Evolutionary conservation across 2,797 vertebrate species (phyloP).

Genomic region (Sebastes diploproa): DNA sequence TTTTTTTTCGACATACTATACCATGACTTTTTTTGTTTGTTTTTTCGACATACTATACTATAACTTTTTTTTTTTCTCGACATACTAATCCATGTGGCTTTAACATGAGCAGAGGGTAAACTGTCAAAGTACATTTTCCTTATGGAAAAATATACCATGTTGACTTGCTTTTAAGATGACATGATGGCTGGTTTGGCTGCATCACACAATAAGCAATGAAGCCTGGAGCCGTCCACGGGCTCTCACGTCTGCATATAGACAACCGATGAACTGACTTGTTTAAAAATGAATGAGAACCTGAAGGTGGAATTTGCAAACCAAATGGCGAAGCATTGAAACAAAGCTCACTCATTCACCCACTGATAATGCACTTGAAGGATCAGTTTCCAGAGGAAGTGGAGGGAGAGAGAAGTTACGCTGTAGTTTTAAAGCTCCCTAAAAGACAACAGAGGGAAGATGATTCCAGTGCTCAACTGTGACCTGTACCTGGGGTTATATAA

Average conservation of each 20-base stretch:
- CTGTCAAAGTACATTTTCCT: background rate
- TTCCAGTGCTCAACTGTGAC: background rate
- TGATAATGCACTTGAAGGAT: conserved; percentile 28
- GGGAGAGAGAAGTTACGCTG: background rate
- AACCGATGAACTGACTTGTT: conserved; percentile 44
- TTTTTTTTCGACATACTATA: too few species aligned
- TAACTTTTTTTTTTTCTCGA: too few species aligned
- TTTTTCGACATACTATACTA: too few species aligned
- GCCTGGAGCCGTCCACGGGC: conserved; percentile 37
- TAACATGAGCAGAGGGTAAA: background rate
- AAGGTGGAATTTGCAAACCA: conserved; percentile 57
- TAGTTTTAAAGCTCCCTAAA: background rate
- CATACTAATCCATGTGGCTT: background rate
- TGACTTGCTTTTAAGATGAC: conserved; percentile 15
- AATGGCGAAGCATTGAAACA: conserved; percentile 37
- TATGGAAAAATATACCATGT: background rate
- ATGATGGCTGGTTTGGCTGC: conserved; percentile 24
- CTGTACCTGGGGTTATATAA: background rate
- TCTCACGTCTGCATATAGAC: conserved; percentile 32
- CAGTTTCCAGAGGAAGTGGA: conserved; percentile 11
- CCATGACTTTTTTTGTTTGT: too few species aligned
- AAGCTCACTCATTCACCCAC: conserved; percentile 6
- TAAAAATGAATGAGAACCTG: conserved; percentile 61
- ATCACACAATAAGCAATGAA: conserved; percentile 17
- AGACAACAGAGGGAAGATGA: background rate